These are phyloP conservation scores for Caenorhabditis tropicalis DNA, from an alignment of 1,140 invertebrate species.

Conservation along the genomic window DNA sequence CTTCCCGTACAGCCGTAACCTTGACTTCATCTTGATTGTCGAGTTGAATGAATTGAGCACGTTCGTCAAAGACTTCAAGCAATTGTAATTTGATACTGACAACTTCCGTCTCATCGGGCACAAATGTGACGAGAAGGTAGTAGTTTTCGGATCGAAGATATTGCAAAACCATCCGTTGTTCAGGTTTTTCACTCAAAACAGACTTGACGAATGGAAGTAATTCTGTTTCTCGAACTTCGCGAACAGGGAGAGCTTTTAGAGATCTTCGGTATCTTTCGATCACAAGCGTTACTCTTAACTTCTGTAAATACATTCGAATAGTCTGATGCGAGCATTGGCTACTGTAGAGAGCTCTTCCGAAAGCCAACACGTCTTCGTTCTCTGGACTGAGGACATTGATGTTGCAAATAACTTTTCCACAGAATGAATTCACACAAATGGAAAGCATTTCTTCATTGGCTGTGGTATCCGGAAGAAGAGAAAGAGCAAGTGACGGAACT, in stretches of 20 bases:
- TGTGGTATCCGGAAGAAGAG: slow-evolving; percentile 41
- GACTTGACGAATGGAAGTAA: slow-evolving; percentile 47
- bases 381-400: slow-evolving; percentile 25
- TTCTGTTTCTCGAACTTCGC: slow-evolving; percentile 43
- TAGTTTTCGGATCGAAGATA: slow-evolving; percentile 5
- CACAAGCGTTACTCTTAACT: slow-evolving; percentile 42
- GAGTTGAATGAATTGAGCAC: slow-evolving; percentile 26
- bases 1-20: not conserved
- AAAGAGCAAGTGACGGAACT: not conserved
- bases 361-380: slow-evolving; percentile 32
- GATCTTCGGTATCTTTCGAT: slow-evolving; percentile 53
- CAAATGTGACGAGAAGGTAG: not conserved
- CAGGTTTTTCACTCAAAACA: not conserved
- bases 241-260: slow-evolving; percentile 49
- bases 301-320: not conserved
- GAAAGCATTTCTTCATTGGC: slow-evolving; percentile 54
- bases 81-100: not conserved
- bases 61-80: not conserved
- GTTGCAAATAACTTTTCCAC: slow-evolving; percentile 55
- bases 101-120: not conserved
- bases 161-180: not conserved
- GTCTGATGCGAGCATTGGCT: not conserved
- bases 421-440: slow-evolving; percentile 57
- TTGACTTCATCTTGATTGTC: not conserved
- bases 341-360: slow-evolving; percentile 41